phyloP scores from a whole-genome alignment of 2,797 vertebrate genomes.

The Poliocrania exsul region DNA sequence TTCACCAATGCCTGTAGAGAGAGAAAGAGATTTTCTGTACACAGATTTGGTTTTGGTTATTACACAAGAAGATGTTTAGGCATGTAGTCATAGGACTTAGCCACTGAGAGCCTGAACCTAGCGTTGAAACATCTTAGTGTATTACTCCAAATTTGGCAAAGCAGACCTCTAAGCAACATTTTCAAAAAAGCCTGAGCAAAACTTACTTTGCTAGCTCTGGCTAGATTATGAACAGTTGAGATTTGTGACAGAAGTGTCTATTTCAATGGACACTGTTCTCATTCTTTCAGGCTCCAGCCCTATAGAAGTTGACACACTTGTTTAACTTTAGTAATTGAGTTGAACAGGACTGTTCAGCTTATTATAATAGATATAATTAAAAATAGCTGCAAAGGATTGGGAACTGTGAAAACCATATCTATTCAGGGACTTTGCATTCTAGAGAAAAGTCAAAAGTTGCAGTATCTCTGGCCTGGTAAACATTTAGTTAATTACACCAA shows the following conservation, averaged over 20 bases:
- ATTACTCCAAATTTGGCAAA: not conserved
- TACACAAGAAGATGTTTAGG: not conserved
- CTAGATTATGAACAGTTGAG: not conserved
- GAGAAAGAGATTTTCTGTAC: not conserved
- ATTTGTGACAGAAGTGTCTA: not conserved
- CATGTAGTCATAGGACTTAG: not conserved
- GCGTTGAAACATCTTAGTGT: not conserved
- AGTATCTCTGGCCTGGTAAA: not conserved
- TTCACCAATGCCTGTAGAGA: not conserved
- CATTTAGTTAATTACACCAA: not conserved
- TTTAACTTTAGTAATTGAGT: not conserved
- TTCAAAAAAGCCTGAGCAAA: not conserved
- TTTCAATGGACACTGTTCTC: not conserved
- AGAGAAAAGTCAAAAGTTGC: not conserved
- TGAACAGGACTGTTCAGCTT: not conserved
- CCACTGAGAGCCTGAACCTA: not conserved
- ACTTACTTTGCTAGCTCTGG: not conserved
- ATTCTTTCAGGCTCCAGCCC: not conserved
- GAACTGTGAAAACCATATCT: not conserved
- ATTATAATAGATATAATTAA: not conserved
- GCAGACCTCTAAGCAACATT: not conserved
- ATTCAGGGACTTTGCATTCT: not conserved
- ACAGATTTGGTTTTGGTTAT: not conserved
- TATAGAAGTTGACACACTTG: not conserved
- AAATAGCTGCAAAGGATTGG: not conserved